Conservation (phyloP, 2,888 invertebrate species). For the Apocheima hispidaria region DNA sequence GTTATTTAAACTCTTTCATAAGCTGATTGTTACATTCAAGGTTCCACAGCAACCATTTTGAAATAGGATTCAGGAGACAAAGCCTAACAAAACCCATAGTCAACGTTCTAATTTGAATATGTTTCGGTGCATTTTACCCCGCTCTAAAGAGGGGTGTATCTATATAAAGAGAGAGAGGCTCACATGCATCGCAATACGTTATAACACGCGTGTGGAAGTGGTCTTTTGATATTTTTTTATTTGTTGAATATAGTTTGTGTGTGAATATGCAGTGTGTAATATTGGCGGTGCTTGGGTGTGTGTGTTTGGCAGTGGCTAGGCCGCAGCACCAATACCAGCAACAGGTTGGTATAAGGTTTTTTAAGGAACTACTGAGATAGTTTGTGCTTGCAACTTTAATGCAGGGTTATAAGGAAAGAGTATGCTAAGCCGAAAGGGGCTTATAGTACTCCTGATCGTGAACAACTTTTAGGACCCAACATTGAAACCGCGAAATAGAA, state of each 20-base stretch:
- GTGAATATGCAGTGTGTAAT: slow-evolving; percentile 74
- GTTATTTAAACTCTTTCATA: neutral
- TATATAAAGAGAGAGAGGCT: slow-evolving; percentile 79
- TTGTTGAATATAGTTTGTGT: slow-evolving; percentile 56
- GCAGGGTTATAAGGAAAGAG: too few species aligned
- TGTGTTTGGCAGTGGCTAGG: slow-evolving; percentile 60
- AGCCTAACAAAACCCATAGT: slow-evolving; percentile 26
- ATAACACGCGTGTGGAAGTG: slow-evolving; percentile 67
- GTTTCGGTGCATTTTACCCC: slow-evolving; percentile 50
- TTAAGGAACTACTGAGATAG: neutral
- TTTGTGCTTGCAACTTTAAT: neutral
- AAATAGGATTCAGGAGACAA: slow-evolving; percentile 30
- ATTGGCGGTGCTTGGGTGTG: slow-evolving; percentile 74
- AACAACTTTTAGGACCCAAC: too few species aligned
- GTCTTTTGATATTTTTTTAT: slow-evolving; percentile 45
- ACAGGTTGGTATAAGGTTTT: slow-evolving; percentile 62
- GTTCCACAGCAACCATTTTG: slow-evolving; percentile 2
- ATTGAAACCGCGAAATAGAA: too few species aligned
- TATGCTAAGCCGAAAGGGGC: too few species aligned
- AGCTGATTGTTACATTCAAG: slow-evolving; percentile 2
- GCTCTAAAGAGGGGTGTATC: slow-evolving; percentile 77
- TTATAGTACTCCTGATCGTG: too few species aligned
- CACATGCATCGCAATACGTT: slow-evolving; percentile 74
- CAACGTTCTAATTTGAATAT: slow-evolving; percentile 53
- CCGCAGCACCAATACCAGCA: slow-evolving; percentile 77